Conservation (phyloP, 2,888 invertebrate genomes). For the Hedychridium roseum region DNA sequence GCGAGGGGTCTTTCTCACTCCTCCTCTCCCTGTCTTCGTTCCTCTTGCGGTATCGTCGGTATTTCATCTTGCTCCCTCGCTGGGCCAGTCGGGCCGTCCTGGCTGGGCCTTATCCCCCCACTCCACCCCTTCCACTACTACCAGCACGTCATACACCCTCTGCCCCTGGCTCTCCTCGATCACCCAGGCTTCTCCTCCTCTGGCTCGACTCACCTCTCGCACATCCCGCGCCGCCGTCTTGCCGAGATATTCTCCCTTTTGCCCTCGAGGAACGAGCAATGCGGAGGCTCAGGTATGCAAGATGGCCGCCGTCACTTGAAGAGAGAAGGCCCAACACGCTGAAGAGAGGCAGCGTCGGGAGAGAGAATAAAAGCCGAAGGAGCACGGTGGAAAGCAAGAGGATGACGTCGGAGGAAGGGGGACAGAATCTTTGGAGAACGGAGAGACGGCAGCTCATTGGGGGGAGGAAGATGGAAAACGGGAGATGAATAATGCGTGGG, state of each 20-base stretch:
- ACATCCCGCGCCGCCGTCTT: slow-evolving; percentile 46
- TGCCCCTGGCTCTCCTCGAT: slow-evolving; percentile 34
- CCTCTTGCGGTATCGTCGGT: slow-evolving; percentile 2
- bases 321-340: slow-evolving; percentile 30
- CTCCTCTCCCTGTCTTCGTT: slow-evolving; percentile 7
- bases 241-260: slow-evolving; percentile 63
- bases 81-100: neutral
- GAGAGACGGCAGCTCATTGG: slow-evolving; percentile 15
- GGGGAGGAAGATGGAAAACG: slow-evolving; percentile 25
- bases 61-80: slow-evolving; percentile 2
- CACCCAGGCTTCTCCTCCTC: too few relatives aligned
- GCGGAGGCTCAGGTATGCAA: slow-evolving; percentile 66
- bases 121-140: slow-evolving; percentile 12
- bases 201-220: slow-evolving; percentile 43
- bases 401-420: slow-evolving; percentile 10
- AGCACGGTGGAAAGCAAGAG: slow-evolving; percentile 20
- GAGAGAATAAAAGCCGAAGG: slow-evolving; percentile 17
- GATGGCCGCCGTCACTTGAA: slow-evolving; percentile 65
- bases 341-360: slow-evolving; percentile 25
- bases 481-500: slow-evolving; percentile 57
- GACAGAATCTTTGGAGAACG: slow-evolving; percentile 5
- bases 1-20: slow-evolving; percentile 4
- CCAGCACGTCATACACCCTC: slow-evolving; percentile 17
- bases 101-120: slow-evolving; percentile 13
- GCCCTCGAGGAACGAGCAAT: slow-evolving; percentile 64